Percentiles rank a stretch among this genome's conserved stretches.
Evolutionary conservation across 2,797 vertebrate species (phyloP).

Genomic region (Borostomias antarcticus): DNA sequence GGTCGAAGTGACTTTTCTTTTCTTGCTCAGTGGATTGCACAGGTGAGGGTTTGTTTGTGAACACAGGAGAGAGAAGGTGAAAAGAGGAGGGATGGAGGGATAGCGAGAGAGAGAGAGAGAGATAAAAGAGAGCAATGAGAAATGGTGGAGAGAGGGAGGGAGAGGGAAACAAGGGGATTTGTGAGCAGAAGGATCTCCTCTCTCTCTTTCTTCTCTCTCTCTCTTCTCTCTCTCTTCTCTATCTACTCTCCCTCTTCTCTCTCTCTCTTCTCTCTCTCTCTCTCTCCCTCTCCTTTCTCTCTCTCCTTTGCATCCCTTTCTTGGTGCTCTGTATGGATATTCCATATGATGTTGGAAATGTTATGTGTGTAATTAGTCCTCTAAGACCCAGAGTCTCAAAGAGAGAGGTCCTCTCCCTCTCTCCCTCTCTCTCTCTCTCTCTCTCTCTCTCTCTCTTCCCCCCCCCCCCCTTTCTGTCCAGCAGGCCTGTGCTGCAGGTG

Average conservation of each 20-base stretch:
- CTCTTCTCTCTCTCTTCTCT: constrained; percentile 14
- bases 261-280: no score
- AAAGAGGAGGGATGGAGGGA: no score
- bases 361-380: no score
- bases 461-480: background rate
- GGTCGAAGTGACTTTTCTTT: background rate
- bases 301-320: background rate
- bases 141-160: constrained; percentile 25
- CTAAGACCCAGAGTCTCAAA: no score
- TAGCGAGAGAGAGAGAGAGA: no score
- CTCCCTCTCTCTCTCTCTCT: no score
- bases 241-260: no score
- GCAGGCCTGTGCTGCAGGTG: constrained; percentile 33
- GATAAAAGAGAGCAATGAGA: background rate
- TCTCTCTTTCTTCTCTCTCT: constrained; percentile 39
- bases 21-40: constrained; percentile 3
- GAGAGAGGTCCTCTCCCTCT: no score
- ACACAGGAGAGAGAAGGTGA: background rate
- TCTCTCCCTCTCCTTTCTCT: no score
- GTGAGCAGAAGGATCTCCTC: constrained; percentile 41
- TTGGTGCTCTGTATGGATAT: background rate
- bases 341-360: no score
- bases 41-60: constrained; percentile 13
- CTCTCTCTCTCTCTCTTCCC: background rate
- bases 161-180: constrained; percentile 46